These are phyloP conservation scores for Eurosta solidaginis DNA, from an alignment of 1,140 invertebrate species.

Conservation along the genomic window DNA sequence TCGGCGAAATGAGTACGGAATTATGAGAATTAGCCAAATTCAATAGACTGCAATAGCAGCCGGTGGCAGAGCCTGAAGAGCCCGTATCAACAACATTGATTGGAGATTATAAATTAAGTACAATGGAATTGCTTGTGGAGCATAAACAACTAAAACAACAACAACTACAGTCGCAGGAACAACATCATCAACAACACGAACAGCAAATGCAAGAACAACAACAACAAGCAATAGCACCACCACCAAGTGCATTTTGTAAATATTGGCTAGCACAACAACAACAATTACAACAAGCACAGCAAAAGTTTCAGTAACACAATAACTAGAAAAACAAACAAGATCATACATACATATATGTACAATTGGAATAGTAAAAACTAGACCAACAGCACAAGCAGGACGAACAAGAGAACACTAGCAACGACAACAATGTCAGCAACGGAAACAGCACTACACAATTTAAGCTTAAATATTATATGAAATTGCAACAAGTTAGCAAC, in stretches of 20 bases:
- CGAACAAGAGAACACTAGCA: neutral
- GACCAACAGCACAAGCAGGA: neutral
- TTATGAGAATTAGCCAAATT: constrained; percentile 60
- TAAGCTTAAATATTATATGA: constrained; percentile 36
- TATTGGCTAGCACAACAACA: constrained; percentile 56
- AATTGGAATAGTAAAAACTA: neutral
- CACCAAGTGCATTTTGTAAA: constrained; percentile 50
- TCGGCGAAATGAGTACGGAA: constrained; percentile 60
- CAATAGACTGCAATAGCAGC: constrained; percentile 52
- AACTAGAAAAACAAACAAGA: neutral
- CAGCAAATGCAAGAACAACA: neutral
- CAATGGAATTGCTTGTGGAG: constrained; percentile 4
- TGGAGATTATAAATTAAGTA: neutral
- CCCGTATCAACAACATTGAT: neutral
- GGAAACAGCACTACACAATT: constrained; percentile 37
- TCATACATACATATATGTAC: neutral
- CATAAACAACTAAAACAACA: constrained; percentile 41
- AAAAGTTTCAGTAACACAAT: constrained; percentile 37
- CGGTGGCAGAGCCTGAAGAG: neutral
- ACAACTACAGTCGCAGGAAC: constrained; percentile 32
- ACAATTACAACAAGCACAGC: constrained; percentile 42
- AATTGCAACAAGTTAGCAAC: constrained; percentile 12
- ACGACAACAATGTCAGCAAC: neutral
- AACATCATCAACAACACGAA: neutral
- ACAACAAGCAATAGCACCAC: constrained; percentile 22